These are phyloP conservation scores for Apogon hyalosoma DNA, from an alignment of 2,797 vertebrate genomes.

Conservation along the genomic window DNA sequence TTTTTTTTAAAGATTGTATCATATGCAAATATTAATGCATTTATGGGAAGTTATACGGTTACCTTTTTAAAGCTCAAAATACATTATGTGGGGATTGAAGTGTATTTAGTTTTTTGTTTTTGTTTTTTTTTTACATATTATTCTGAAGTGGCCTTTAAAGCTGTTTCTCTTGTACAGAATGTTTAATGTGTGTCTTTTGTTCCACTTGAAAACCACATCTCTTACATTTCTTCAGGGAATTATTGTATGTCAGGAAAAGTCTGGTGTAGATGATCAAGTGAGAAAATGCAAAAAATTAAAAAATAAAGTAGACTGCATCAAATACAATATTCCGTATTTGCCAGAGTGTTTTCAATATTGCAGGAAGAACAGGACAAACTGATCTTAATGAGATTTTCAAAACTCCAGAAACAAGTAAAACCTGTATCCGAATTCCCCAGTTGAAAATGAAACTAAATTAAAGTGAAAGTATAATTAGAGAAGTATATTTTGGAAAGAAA, in stretches of 20 bases:
- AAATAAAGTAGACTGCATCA: background rate
- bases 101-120: slow-evolving; percentile 25
- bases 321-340: background rate
- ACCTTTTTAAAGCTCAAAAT: no score
- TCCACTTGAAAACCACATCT: background rate
- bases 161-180: background rate
- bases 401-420: background rate
- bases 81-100: no score
- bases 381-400: background rate
- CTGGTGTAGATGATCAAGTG: no score
- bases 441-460: no score
- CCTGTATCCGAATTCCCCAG: background rate
- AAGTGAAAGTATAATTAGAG: no score
- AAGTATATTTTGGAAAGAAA: no score
- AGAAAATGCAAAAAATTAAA: no score
- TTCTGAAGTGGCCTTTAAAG: slow-evolving; percentile 39
- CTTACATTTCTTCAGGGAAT: background rate
- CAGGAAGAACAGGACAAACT: background rate
- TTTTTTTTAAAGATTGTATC: no score
- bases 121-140: slow-evolving; percentile 57
- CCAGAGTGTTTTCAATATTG: no score
- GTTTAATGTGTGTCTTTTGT: slow-evolving; percentile 1
- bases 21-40: no score
- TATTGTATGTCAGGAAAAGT: no score
- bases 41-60: no score